Conservation (phyloP, 1,140 invertebrate genomes). For the Penaeus indicus region DNA sequence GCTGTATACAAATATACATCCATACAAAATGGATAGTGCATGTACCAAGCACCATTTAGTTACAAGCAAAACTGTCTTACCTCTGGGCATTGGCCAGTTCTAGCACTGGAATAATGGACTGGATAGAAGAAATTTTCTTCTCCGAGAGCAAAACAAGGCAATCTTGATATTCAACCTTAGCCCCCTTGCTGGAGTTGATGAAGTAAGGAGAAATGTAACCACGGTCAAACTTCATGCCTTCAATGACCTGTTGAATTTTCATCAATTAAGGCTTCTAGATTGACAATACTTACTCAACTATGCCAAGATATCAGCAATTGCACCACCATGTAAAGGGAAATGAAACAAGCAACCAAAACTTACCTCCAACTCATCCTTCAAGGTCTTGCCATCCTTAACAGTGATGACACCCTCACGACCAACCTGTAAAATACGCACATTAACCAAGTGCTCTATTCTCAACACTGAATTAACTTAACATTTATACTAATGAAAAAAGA, state of each 20-base stretch:
- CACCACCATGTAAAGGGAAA: background rate
- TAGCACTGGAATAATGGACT: constrained; percentile 97
- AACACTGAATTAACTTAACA: background rate
- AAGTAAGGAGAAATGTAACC: constrained; percentile 99
- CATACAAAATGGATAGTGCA: no score
- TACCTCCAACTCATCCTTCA: constrained; percentile 87
- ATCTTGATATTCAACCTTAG: constrained; percentile 99
- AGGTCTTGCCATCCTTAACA: constrained; percentile 99
- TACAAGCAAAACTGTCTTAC: constrained; percentile 10
- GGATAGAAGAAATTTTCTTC: constrained; percentile 98
- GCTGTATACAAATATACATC: no score
- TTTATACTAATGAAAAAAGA: background rate
- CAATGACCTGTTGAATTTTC: constrained; percentile 69
- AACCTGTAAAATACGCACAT: constrained; percentile 70
- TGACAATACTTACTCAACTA: background rate
- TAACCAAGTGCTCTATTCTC: background rate
- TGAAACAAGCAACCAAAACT: background rate
- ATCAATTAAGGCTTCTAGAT: background rate
- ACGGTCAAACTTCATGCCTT: constrained; percentile 99
- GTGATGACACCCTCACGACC: constrained; percentile 99
- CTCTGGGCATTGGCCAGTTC: constrained; percentile 89
- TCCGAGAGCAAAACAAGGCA: constrained; percentile 94
- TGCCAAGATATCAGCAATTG: background rate
- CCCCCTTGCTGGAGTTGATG: constrained; percentile 96
- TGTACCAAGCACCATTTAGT: no score